Conservation (phyloP, 2,797 vertebrate species). For the Aeoliscus strigatus region DNA sequence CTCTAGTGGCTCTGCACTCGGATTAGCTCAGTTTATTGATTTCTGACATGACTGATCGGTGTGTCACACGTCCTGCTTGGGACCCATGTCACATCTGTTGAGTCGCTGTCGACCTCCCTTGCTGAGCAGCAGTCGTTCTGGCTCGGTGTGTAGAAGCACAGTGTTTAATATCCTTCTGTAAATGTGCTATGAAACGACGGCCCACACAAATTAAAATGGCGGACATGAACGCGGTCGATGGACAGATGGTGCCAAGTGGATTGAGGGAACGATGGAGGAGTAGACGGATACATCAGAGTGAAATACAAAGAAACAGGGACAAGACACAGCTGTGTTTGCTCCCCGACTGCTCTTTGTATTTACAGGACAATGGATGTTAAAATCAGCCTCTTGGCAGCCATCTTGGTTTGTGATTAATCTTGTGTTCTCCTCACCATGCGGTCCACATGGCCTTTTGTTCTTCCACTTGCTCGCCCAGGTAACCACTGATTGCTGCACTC, state of each 20-base stretch:
- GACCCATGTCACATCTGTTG: constrained; percentile 21
- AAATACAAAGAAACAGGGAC: constrained; percentile 38
- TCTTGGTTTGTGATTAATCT: constrained; percentile 50
- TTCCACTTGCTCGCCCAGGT: constrained; percentile 39
- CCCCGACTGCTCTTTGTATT: constrained; percentile 51
- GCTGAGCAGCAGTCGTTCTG: constrained; percentile 5
- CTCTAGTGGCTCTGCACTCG: too few relatives aligned
- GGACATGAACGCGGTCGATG: constrained; percentile 37
- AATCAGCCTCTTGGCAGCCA: constrained; percentile 46
- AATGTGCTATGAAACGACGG: constrained; percentile 46
- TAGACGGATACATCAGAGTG: constrained; percentile 28
- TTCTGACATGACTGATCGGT: too few relatives aligned
- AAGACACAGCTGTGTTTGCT: constrained; percentile 51
- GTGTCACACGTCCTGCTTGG: constrained; percentile 17
- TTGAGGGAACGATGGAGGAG: constrained; percentile 38
- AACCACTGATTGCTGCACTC: constrained; percentile 11
- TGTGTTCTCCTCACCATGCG: constrained; percentile 43
- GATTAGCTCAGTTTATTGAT: too few relatives aligned
- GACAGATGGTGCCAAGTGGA: constrained; percentile 52
- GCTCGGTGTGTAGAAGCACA: constrained; percentile 5
- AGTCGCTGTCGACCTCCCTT: constrained; percentile 23
- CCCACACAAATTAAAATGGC: constrained; percentile 49
- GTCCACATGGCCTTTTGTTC: constrained; percentile 29
- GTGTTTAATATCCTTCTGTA: constrained; percentile 23
- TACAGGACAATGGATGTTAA: constrained; percentile 44